Conservation (phyloP, 1,140 invertebrate genomes). For the Asobara japonica region DNA sequence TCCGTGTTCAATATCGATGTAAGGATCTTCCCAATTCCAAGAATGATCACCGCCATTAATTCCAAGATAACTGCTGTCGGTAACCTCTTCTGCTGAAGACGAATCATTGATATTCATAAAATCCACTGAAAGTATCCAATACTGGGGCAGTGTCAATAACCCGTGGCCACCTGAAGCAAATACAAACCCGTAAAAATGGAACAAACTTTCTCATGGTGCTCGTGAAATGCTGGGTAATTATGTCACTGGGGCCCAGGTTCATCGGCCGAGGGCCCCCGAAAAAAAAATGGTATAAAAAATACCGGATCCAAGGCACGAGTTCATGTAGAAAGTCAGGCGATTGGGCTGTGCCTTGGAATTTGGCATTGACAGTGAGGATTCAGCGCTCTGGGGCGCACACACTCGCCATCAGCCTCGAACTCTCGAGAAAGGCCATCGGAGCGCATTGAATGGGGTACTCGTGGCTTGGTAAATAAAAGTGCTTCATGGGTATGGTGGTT, state of each 20-base stretch:
- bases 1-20: too few species aligned
- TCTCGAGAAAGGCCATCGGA: conserved; percentile 40
- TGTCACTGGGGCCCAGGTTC: conserved; percentile 26
- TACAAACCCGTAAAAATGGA: too few species aligned
- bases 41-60: too few species aligned
- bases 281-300: conserved; percentile 10
- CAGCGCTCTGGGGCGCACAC: conserved; percentile 8
- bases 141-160: too few species aligned
- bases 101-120: too few species aligned
- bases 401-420: conserved; percentile 25
- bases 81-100: too few species aligned
- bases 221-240: conserved; percentile 17
- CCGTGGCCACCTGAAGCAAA: too few species aligned
- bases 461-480: not conserved
- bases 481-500: not conserved
- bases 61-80: too few species aligned
- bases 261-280: not conserved
- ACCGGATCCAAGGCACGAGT: conserved; percentile 2
- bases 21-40: too few species aligned
- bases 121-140: too few species aligned
- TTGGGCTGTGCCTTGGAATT: conserved; percentile 43
- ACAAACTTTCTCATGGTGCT: not conserved
- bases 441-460: conserved; percentile 6
- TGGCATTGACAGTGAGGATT: conserved; percentile 48
- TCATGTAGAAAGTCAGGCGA: conserved; percentile 43